Evolutionary conservation across 2,113 vertebrate species (phyloP), one percentile per base, ranked within the genome.

Genomic region (Chaenogobius annularis): DNA sequence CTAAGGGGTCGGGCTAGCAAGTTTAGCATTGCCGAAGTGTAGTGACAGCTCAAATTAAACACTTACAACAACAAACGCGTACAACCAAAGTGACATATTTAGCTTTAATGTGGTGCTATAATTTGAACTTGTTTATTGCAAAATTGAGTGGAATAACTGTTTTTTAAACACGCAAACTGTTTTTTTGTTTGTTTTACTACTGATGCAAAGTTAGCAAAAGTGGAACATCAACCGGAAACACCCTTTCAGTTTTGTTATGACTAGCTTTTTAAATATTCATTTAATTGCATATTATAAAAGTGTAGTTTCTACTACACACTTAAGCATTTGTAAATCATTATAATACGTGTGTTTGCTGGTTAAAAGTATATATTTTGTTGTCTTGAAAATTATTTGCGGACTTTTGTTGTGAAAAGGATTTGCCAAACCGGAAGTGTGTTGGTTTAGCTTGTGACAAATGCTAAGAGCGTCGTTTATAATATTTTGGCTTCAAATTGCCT

Each of bases 341-440:
- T 22, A 13, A 20, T 46, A 3, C 13, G 3, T 20, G 10, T 6
- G 10, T 14, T 47, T 66, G 11, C 6, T 40, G 13, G 13, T 14
- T 66, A 47, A 1, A 66, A 14, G 12, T 46, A n/a, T 40, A 31
- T n/a, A 5, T 23, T 47, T 9, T 66, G n/a, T 47, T 54, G 19
- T 54, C n/a, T 66, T 66, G 6, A 47, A 23, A 47, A 14, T 8
- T 7, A 47, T 23, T 65, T 47, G 19, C 3, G 73, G 52, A 74
- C 73, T 74, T 85, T 91, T 86, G 46, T 84, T 88, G 85, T 90
- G 87, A 87, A 90, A 81, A 65, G 10, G 2, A 0, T 1, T 31
- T 7, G 3, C 52, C 52, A 86, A 76, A 77, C 79, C 23, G 87
- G 89, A 90, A 86, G 81, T 87, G 2, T 12, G 58, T 31, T 77